Percentiles rank a stretch among this genome's conserved stretches.
Conservation (phyloP, 2,888 invertebrate genomes). For the Dryadula phaetusa region DNA sequence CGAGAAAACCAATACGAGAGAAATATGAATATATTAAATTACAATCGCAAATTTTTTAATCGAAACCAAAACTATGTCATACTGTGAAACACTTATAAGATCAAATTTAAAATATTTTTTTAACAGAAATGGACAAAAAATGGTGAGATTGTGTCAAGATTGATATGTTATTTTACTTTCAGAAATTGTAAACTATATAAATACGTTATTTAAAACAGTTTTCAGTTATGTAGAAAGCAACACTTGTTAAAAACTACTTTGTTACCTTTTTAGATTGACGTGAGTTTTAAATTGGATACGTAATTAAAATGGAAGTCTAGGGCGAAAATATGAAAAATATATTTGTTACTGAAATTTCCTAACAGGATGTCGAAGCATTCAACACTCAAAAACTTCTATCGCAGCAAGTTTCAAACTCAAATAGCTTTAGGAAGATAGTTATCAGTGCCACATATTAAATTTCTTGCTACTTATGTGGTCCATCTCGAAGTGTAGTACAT, state of each 20-base stretch:
- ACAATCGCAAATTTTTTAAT: too few relatives aligned
- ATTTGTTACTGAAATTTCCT: constrained; percentile 5
- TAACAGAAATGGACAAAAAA: too few relatives aligned
- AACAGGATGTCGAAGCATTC: constrained; percentile 6
- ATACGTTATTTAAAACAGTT: not conserved
- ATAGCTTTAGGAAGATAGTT: not conserved
- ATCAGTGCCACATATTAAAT: constrained; percentile 5
- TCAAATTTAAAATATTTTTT: too few relatives aligned
- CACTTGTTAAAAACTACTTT: not conserved
- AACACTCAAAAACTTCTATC: not conserved
- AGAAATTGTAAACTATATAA: too few relatives aligned
- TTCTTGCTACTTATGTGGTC: constrained; percentile 3
- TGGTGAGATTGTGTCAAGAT: too few relatives aligned
- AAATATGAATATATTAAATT: too few relatives aligned
- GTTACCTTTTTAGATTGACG: not conserved
- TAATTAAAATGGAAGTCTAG: not conserved
- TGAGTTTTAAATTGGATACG: not conserved
- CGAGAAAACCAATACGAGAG: too few relatives aligned
- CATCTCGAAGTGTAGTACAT: not conserved
- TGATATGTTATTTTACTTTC: too few relatives aligned
- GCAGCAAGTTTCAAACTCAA: constrained; percentile 20
- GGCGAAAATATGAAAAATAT: constrained; percentile 4
- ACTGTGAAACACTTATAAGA: too few relatives aligned
- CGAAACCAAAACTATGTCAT: too few relatives aligned
- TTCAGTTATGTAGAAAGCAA: not conserved